Base-by-base conservation (phyloP, 2,888 invertebrate genomes). In the Atrina japonica region DNA sequence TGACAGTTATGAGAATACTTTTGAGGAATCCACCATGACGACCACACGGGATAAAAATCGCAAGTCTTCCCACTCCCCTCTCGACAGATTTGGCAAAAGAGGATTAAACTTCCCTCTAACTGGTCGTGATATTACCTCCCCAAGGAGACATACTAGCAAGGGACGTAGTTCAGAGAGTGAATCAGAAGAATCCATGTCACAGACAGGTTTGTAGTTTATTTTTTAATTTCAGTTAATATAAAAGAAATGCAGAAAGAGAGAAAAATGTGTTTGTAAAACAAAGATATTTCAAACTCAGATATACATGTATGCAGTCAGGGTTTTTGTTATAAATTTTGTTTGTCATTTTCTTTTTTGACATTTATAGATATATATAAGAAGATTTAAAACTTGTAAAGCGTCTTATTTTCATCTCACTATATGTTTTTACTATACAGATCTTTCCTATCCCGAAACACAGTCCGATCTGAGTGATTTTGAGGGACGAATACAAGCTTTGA, bases 401-500 rank as follows among this genome's bases (percentile, higher is more conserved):
- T n/a, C n/a, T n/a, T n/a, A n/a, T n/a, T n/a, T n/a, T n/a, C n/a
- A n/a, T n/a, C n/a, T n/a, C n/a, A n/a, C n/a, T n/a, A 21, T 63
- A 25, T 35, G 30, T 49, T 40, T 50, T 25, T 43, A 14, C 47
- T 35, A 53, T 68, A 7, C 30, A 66, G 66, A 68, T 66, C 53
- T 65, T 3, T 68, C 68, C 1, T 68, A 68, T 53, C 2, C 84
- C 91, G 91, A 92, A 80, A 91, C 91, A 2, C 86, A 89, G 49
- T 92, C 92, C 7, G 93, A 92, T 80, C 89, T 90, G 41, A 92
- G 92, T 82, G 92, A 93, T 78, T 89, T 91, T 43, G 92, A 92
- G 79, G 91, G 91, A 5, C 83, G 92, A 23, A 91, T 93, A 58
- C 83, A 90, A 60, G 91, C 92, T 23, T 86, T 92, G 66, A 90